These are phyloP conservation scores for Pilophorus perplexus DNA, from an alignment of 2,888 invertebrate species.

Conservation along the genomic window DNA sequence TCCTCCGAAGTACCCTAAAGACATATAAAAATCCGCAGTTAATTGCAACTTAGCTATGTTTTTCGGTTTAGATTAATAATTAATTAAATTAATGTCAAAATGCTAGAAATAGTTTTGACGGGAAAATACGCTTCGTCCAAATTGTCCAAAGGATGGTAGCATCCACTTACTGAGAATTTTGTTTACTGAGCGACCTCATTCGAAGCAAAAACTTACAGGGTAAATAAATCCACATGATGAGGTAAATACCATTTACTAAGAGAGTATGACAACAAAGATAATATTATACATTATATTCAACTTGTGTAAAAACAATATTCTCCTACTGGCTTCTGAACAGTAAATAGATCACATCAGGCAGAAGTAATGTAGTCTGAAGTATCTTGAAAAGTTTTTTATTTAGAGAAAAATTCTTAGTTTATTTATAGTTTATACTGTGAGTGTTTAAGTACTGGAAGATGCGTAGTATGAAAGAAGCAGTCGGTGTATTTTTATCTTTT, in stretches of 20 bases:
- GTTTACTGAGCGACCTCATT: too few relatives aligned
- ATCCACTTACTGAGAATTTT: too few relatives aligned
- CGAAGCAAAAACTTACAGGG: too few relatives aligned
- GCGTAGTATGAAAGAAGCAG: slow-evolving; percentile 35
- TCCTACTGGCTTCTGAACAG: slow-evolving; percentile 31
- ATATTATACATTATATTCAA: slow-evolving; percentile 46
- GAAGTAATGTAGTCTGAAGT: slow-evolving; percentile 27
- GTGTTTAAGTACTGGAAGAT: slow-evolving; percentile 36
- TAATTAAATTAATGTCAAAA: too few relatives aligned
- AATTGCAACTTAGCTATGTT: too few relatives aligned
- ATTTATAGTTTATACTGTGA: slow-evolving; percentile 35
- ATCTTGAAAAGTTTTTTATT: slow-evolving; percentile 19
- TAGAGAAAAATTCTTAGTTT: slow-evolving; percentile 32
- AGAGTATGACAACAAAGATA: slow-evolving; percentile 48
- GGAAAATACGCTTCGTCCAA: too few relatives aligned
- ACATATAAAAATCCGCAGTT: too few relatives aligned
- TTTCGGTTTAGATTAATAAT: too few relatives aligned
- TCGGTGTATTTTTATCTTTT: slow-evolving; percentile 12
- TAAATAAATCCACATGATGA: too few relatives aligned
- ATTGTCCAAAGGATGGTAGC: too few relatives aligned
- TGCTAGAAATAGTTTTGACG: too few relatives aligned
- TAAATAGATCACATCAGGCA: slow-evolving; percentile 34
- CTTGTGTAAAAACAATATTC: slow-evolving; percentile 46
- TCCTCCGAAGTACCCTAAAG: too few relatives aligned
- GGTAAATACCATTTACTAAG: slow-evolving; percentile 48